phyloP scores from a whole-genome alignment of 2,888 invertebrate species.

The Agrochola macilenta region DNA sequence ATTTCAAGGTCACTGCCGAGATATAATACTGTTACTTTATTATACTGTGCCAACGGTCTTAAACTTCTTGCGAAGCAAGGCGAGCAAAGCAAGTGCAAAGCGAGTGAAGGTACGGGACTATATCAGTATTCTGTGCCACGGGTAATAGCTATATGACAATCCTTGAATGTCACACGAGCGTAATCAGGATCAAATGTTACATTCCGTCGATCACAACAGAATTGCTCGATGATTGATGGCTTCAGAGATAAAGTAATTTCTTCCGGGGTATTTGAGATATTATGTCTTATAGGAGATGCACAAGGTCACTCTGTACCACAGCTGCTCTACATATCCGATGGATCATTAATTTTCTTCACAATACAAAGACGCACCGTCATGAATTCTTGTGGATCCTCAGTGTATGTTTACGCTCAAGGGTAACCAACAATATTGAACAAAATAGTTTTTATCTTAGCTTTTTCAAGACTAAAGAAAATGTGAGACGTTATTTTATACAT shows the following conservation, averaged over 20 bases:
- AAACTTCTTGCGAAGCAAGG: too few relatives aligned
- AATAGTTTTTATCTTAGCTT: background rate
- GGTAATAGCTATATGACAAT: slow-evolving; percentile 2
- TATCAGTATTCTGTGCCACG: background rate
- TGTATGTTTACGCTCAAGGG: slow-evolving; percentile 38
- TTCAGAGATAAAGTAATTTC: slow-evolving; percentile 43
- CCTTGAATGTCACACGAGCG: background rate
- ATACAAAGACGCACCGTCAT: slow-evolving; percentile 38
- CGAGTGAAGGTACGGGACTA: background rate
- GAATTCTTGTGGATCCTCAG: slow-evolving; percentile 4
- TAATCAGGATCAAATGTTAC: slow-evolving; percentile 31
- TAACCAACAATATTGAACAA: slow-evolving; percentile 24
- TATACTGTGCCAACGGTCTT: too few relatives aligned
- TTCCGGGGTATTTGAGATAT: slow-evolving; percentile 39
- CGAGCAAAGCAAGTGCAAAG: too few relatives aligned
- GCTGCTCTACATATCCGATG: slow-evolving; percentile 48
- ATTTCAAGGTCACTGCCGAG: too few relatives aligned
- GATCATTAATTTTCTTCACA: slow-evolving; percentile 50
- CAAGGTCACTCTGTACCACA: slow-evolving; percentile 51
- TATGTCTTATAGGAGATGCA: slow-evolving; percentile 32
- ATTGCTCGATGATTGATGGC: slow-evolving; percentile 52
- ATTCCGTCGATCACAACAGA: slow-evolving; percentile 42
- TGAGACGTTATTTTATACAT: background rate
- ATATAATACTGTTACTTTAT: too few relatives aligned
- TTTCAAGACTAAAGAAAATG: background rate